These are phyloP conservation scores for Drosophila chauvacae DNA, from an alignment of 1,140 invertebrate species.

Conservation along the genomic window DNA sequence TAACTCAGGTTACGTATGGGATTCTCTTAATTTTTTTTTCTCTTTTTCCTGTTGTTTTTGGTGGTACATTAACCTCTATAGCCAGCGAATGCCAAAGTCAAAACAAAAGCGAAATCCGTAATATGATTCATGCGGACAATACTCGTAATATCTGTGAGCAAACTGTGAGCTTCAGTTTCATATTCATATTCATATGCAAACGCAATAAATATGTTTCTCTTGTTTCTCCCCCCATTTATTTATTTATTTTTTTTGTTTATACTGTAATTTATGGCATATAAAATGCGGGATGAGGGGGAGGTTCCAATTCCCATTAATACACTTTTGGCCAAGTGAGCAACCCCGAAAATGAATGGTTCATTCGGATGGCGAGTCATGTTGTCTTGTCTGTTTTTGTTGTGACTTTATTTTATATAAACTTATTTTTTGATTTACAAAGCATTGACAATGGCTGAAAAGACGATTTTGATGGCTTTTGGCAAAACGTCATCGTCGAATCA, in stretches of 20 bases:
- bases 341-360: conserved; percentile 44
- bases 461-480: conserved; percentile 52
- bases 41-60: conserved; percentile 10
- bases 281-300: conserved; percentile 55
- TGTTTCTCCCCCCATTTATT: conserved; percentile 3
- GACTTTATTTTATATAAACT: conserved; percentile 51
- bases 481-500: conserved; percentile 56
- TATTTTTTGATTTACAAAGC: conserved; percentile 54
- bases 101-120: conserved; percentile 74
- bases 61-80: conserved; percentile 67
- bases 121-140: conserved; percentile 69
- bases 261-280: conserved; percentile 63
- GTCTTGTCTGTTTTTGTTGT: conserved; percentile 31
- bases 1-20: conserved; percentile 55
- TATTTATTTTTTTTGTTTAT: conserved; percentile 40
- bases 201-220: conserved; percentile 29
- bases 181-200: conserved; percentile 42
- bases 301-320: conserved; percentile 48
- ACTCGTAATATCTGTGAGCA: conserved; percentile 51
- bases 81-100: conserved; percentile 61
- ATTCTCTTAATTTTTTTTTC: conserved; percentile 10
- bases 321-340: conserved; percentile 48
- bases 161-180: conserved; percentile 52
- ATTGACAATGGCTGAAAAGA: conserved; percentile 53
- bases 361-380: conserved; percentile 15